Conservation (phyloP, 2,888 invertebrate species). For the Ramazzottius varieornatus region DNA sequence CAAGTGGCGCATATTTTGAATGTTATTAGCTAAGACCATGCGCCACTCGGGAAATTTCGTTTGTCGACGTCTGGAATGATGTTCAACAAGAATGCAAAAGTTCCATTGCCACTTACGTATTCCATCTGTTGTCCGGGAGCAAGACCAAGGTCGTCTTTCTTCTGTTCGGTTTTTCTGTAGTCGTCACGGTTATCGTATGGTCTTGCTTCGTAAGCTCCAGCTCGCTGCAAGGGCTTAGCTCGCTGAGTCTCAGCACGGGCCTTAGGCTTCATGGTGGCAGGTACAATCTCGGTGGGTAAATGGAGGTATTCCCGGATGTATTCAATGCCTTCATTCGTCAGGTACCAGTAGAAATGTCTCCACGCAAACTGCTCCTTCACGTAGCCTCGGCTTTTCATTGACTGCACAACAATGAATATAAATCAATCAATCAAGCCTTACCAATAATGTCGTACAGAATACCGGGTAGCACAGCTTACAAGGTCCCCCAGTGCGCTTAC, state of each 20-base stretch:
- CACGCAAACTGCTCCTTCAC: constrained; percentile 99
- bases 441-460: not conserved
- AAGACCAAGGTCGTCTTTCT: constrained; percentile 86
- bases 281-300: constrained; percentile 90
- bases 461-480: not conserved
- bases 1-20: too few relatives aligned
- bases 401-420: constrained; percentile 26
- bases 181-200: constrained; percentile 2
- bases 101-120: constrained; percentile 45
- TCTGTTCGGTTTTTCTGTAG: constrained; percentile 37
- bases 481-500: constrained; percentile 20
- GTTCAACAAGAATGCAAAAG: too few relatives aligned
- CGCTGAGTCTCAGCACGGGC: constrained; percentile 57
- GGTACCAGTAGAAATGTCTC: constrained; percentile 98
- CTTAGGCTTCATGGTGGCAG: constrained; percentile 77
- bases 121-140: constrained; percentile 62
- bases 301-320: constrained; percentile 81
- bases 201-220: not conserved
- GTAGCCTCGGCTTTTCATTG: constrained; percentile 75
- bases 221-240: constrained; percentile 23
- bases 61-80: too few relatives aligned
- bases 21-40: too few relatives aligned
- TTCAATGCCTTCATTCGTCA: constrained; percentile 93
- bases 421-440: not conserved
- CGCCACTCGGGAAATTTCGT: too few relatives aligned